phyloP scores from a whole-genome alignment of 2,113 vertebrate species.

The Excalfactoria chinensis region DNA sequence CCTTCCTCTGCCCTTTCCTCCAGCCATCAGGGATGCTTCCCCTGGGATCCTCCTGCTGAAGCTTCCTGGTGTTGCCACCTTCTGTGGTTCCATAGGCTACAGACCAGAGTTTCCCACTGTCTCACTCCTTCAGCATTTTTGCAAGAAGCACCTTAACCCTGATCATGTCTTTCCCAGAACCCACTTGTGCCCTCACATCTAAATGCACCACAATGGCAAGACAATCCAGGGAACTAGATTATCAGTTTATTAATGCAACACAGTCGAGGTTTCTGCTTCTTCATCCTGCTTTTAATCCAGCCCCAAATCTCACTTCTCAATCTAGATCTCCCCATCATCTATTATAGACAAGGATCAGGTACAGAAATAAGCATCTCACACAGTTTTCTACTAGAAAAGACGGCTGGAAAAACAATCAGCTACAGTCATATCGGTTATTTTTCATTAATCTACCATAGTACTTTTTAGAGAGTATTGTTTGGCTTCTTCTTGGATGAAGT shows the following conservation, averaged over 20 bases:
- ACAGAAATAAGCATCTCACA: not conserved
- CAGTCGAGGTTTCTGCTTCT: not conserved
- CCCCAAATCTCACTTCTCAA: not conserved
- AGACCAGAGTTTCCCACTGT: accelerated
- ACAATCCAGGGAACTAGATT: not conserved
- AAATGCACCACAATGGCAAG: accelerated
- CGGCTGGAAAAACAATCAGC: not conserved
- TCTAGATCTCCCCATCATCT: not conserved
- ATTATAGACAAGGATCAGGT: not conserved
- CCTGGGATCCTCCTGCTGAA: not conserved
- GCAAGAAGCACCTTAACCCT: not conserved
- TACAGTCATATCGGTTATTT: not conserved
- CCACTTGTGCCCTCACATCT: not conserved
- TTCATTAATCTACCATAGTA: accelerated
- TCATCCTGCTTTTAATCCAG: not conserved
- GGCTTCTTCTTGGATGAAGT: not conserved
- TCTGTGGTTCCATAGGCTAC: not conserved
- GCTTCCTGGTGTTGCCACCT: accelerated
- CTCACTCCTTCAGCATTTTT: not conserved
- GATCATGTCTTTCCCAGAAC: not conserved
- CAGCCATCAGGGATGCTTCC: not conserved
- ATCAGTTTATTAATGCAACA: accelerated
- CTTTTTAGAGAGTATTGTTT: not conserved
- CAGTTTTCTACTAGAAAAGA: not conserved
- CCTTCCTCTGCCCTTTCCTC: not conserved